These are phyloP conservation scores for Drosophila simulans DNA, from an alignment of 1,140 invertebrate genomes.

Conservation along the genomic window DNA sequence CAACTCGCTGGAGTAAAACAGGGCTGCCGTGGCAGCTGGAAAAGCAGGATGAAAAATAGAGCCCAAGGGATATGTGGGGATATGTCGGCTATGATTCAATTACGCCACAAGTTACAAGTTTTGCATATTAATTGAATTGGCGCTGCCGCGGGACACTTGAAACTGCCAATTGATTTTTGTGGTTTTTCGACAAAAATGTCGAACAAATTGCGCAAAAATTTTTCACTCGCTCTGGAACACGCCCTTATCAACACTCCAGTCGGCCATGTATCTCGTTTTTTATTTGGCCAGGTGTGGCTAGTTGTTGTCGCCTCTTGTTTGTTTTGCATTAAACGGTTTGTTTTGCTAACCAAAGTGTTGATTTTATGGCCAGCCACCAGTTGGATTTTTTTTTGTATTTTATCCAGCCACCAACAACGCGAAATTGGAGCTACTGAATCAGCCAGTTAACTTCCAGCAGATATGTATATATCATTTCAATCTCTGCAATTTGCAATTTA, in stretches of 20 bases:
- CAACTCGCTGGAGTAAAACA: slow-evolving; percentile 34
- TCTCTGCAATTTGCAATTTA: slow-evolving; percentile 37
- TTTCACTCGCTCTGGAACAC: slow-evolving; percentile 42
- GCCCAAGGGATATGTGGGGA: slow-evolving; percentile 4
- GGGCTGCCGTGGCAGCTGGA: slow-evolving; percentile 36
- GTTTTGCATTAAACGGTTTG: slow-evolving; percentile 62
- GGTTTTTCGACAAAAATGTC: slow-evolving; percentile 76
- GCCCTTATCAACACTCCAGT: slow-evolving; percentile 68
- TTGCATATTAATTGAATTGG: slow-evolving; percentile 65
- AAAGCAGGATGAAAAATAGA: slow-evolving; percentile 26
- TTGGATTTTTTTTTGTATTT: slow-evolving; percentile 1
- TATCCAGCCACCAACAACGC: slow-evolving; percentile 1
- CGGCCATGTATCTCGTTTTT: slow-evolving; percentile 41
- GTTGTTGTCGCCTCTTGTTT: slow-evolving; percentile 65
- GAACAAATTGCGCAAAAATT: slow-evolving; percentile 57
- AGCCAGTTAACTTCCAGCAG: slow-evolving; percentile 31
- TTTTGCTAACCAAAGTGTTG: slow-evolving; percentile 84
- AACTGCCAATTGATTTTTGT: slow-evolving; percentile 83
- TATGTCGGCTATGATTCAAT: slow-evolving; percentile 65
- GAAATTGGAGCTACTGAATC: slow-evolving; percentile 48
- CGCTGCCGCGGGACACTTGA: slow-evolving; percentile 42
- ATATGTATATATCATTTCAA: slow-evolving; percentile 45
- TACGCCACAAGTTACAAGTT: slow-evolving; percentile 52
- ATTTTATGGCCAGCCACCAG: slow-evolving; percentile 69
- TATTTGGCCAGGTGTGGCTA: slow-evolving; percentile 61